Evolutionary conservation across 2,888 invertebrate genomes (phyloP), one percentile per base, ranked within the genome.

Genomic region (Trichopria drosophilae): DNA sequence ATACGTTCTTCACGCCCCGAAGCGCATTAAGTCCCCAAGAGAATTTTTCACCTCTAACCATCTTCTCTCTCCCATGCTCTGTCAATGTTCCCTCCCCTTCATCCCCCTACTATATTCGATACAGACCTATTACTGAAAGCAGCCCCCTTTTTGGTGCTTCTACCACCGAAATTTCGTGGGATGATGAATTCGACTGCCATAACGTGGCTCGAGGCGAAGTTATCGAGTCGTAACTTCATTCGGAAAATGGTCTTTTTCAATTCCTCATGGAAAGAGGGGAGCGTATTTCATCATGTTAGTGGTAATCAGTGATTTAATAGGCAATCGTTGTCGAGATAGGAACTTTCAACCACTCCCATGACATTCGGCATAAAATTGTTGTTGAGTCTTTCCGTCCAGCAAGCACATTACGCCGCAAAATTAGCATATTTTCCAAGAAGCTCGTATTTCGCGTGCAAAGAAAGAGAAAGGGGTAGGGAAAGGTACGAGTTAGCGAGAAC

Each of bases 21-120:
- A 62, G 60, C 63, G 53, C 61, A 62, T 68, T 65, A 60, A 62
- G 64, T 65, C 63, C 57, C 53, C 47, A 41, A 35, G 48, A 57
- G 59, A 55, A 61, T 58, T 64, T 55, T 47, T 57, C 43, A 49
- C 42, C 53, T 45, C 44, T 58, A 57, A 53, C 39, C 47, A 39
- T 47, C 51, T 34, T 32, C 23, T 50, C 15, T 52, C 43, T 46
- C 40, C 43, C 22, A 39, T 22, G 40, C 39, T 26, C 34, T 29
- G 13, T 39, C 23, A 43, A 35, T 16, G 55, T 48, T 36, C 49
- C 48, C 35, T 18, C 4, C 4, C 19, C 22, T 12, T 12, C 10
- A 19, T 28, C 3, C 12, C 9, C 6, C 6, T n/a, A n/a, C 47
- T 58, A n/a, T n/a, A n/a, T n/a, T n/a, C n/a, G n/a, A n/a, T n/a